A percentile compares a stretch with the other conserved stretches of the same genome.
These are phyloP conservation scores for Melanerpes aurifrons DNA, from an alignment of 2,113 vertebrate genomes.

Conservation along the genomic window DNA sequence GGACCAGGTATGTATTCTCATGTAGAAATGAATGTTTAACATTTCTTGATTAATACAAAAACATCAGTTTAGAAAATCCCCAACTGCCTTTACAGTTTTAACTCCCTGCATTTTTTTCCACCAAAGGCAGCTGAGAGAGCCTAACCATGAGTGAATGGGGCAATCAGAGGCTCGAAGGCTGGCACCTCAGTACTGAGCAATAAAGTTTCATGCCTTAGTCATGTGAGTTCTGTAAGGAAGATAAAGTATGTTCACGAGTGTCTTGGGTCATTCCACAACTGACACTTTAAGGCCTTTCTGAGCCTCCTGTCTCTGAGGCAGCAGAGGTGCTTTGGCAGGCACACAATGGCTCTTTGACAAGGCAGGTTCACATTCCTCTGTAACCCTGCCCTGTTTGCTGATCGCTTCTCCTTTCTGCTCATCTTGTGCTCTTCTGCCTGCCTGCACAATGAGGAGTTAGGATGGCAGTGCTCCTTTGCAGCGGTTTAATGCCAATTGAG, in stretches of 20 bases:
- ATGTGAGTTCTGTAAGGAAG: neutral
- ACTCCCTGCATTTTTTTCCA: neutral
- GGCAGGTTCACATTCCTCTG: constrained; percentile 5
- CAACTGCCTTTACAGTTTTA: neutral
- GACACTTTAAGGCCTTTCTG: constrained; percentile 28
- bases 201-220: neutral
- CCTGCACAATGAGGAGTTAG: neutral
- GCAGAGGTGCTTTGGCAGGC: constrained; percentile 48
- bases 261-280: constrained; percentile 32
- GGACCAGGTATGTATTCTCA: neutral
- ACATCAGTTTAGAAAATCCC: neutral
- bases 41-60: neutral
- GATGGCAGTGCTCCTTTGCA: neutral
- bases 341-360: constrained; percentile 43
- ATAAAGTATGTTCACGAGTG: neutral
- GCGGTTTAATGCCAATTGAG: neutral
- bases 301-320: neutral
- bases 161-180: neutral
- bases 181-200: neutral
- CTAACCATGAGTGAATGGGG: neutral
- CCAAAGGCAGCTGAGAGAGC: neutral
- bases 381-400: neutral
- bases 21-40: neutral
- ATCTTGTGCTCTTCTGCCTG: neutral
- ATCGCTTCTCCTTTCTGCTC: neutral